Evolutionary conservation across 2,888 invertebrate genomes (phyloP).

Genomic region (Latheticus oryzae): DNA sequence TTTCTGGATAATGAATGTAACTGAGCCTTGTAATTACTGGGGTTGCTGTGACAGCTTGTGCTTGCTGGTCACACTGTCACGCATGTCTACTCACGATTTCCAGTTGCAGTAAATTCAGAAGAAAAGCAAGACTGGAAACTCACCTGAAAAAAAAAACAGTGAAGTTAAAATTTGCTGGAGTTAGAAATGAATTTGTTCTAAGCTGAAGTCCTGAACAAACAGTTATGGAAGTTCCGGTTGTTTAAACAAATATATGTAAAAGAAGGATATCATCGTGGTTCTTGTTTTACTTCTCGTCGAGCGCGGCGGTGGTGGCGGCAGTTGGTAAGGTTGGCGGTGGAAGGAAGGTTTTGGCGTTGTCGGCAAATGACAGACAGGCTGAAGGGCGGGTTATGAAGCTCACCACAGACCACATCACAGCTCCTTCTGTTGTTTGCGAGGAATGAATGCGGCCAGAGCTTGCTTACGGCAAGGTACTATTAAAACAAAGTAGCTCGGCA

Average conservation of each 20-base stretch:
- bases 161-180: no score
- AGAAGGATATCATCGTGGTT: conserved; percentile 33
- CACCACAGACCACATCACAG: conserved; percentile 64
- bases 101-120: conserved; percentile 4
- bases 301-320: conserved; percentile 5
- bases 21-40: conserved; percentile 56
- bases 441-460: conserved; percentile 53
- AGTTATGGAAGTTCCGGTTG: conserved; percentile 14
- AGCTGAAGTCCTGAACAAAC: no score
- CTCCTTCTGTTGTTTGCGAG: conserved; percentile 60
- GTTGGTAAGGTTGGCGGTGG: conserved; percentile 17
- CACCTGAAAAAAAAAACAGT: conserved; percentile 12
- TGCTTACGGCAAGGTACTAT: conserved; percentile 54
- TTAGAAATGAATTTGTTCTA: no score
- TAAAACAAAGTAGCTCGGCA: conserved; percentile 44
- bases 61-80: conserved; percentile 53
- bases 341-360: conserved; percentile 40
- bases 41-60: conserved; percentile 54
- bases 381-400: conserved; percentile 62
- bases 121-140: conserved; percentile 11
- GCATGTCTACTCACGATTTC: conserved; percentile 41
- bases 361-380: conserved; percentile 58
- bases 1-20: conserved; percentile 58
- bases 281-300: conserved; percentile 28
- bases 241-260: conserved; percentile 34